These are phyloP conservation scores for Mesodorylaimus sp. DNA, from an alignment of 2,888 invertebrate species.

Conservation along the genomic window DNA sequence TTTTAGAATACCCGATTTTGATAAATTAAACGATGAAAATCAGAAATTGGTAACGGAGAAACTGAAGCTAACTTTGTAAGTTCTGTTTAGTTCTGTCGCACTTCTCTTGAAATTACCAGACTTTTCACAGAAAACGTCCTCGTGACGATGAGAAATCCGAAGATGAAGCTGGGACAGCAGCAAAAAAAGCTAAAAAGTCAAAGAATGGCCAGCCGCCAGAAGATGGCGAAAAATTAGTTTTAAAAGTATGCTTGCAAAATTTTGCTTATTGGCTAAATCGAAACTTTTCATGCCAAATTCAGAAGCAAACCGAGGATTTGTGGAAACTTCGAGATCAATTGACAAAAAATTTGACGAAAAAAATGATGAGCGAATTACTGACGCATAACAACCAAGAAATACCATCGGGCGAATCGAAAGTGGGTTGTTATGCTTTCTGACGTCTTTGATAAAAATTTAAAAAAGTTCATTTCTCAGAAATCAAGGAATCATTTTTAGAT, in stretches of 20 bases:
- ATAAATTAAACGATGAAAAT: too few relatives aligned
- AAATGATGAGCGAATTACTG: slow-evolving; percentile 46
- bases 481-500: slow-evolving; percentile 40
- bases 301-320: slow-evolving; percentile 52
- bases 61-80: too few relatives aligned
- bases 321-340: slow-evolving; percentile 50
- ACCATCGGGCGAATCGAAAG: slow-evolving; percentile 47
- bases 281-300: slow-evolving; percentile 29
- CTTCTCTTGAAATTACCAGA: too few relatives aligned
- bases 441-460: neutral
- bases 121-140: neutral
- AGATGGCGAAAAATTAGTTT: neutral
- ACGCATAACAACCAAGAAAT: slow-evolving; percentile 52
- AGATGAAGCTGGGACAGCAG: neutral
- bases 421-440: slow-evolving; percentile 36
- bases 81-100: too few relatives aligned
- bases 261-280: neutral
- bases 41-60: too few relatives aligned
- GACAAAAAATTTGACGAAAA: slow-evolving; percentile 42
- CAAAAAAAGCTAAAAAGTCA: neutral
- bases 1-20: too few relatives aligned
- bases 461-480: slow-evolving; percentile 1
- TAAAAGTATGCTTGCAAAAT: neutral
- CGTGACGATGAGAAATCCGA: neutral
- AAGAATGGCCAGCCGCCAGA: too few relatives aligned